Evolutionary conservation across 1,140 invertebrate species (phyloP).

Genomic region (Arctopsyche grandis): DNA sequence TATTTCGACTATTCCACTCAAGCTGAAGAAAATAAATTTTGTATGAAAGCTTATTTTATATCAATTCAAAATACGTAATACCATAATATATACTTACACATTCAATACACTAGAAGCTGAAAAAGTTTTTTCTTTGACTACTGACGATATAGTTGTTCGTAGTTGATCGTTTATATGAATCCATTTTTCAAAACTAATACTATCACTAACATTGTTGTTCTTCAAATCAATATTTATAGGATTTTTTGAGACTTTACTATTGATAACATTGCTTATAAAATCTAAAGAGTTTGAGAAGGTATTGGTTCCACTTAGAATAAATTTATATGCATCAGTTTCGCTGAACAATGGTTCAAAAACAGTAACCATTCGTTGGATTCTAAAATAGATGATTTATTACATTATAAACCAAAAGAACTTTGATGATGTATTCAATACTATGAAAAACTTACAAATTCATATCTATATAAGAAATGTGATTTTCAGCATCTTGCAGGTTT

Average conservation of each 20-base stretch:
- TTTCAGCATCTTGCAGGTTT: conserved; percentile 10
- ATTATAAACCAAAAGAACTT: conserved; percentile 17
- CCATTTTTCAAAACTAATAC: not conserved
- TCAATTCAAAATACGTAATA: not conserved
- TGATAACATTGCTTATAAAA: not conserved
- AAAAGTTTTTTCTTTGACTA: conserved; percentile 12
- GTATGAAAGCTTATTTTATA: not conserved
- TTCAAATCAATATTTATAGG: no score
- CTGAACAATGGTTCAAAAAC: conserved; percentile 60
- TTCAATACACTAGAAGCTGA: not conserved
- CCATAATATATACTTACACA: conserved; percentile 37
- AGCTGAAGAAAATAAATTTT: conserved; percentile 56
- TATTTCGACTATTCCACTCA: conserved; percentile 59
- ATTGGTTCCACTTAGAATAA: conserved; percentile 57
- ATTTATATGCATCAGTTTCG: conserved; percentile 59
- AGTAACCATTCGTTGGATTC: conserved; percentile 59
- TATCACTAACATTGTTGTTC: conserved; percentile 16
- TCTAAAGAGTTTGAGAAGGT: conserved; percentile 18
- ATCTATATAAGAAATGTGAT: conserved; percentile 60
- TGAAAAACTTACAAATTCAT: conserved; percentile 59
- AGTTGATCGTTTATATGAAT: not conserved
- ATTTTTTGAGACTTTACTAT: no score
- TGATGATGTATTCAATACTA: conserved; percentile 27
- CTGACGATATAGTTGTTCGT: conserved; percentile 24
- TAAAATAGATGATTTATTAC: conserved; percentile 54